Percentiles rank a stretch among this genome's conserved stretches.
phyloP scores from a whole-genome alignment of 2,797 vertebrate species.

The Odontamblyopus lacepedii region DNA sequence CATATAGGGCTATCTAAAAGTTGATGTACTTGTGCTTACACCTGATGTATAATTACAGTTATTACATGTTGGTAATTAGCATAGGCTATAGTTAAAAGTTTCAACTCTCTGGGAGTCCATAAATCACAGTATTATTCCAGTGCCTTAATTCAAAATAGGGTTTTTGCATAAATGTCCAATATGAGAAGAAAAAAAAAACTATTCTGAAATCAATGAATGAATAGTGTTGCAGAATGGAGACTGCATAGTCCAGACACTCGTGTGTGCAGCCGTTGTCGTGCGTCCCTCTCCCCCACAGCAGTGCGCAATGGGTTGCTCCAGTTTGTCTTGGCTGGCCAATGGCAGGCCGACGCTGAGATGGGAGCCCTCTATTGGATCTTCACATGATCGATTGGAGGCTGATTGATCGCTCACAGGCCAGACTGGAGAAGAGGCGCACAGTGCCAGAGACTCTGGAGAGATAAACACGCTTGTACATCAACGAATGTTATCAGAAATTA shows the following conservation, averaged over 20 bases:
- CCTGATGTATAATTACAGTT: not conserved
- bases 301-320: slow-evolving; percentile 87
- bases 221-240: not conserved
- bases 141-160: too few species aligned
- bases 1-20: too few species aligned
- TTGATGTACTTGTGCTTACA: not conserved
- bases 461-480: slow-evolving; percentile 27
- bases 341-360: slow-evolving; percentile 68
- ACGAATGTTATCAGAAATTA: not conserved
- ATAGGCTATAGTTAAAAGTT: too few species aligned
- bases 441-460: slow-evolving; percentile 37
- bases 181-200: not conserved
- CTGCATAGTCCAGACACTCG: not conserved
- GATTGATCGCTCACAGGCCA: slow-evolving; percentile 85
- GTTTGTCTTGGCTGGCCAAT: slow-evolving; percentile 83
- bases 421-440: slow-evolving; percentile 71
- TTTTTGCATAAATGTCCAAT: not conserved
- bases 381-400: slow-evolving; percentile 84
- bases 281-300: slow-evolving; percentile 63
- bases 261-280: slow-evolving; percentile 35
- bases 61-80: not conserved
- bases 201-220: not conserved
- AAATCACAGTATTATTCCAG: not conserved
- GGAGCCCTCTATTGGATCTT: slow-evolving; percentile 83
- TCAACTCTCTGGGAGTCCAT: not conserved